Evolutionary conservation across 2,797 vertebrate genomes (phyloP).

Genomic region (Vultur gryphus): DNA sequence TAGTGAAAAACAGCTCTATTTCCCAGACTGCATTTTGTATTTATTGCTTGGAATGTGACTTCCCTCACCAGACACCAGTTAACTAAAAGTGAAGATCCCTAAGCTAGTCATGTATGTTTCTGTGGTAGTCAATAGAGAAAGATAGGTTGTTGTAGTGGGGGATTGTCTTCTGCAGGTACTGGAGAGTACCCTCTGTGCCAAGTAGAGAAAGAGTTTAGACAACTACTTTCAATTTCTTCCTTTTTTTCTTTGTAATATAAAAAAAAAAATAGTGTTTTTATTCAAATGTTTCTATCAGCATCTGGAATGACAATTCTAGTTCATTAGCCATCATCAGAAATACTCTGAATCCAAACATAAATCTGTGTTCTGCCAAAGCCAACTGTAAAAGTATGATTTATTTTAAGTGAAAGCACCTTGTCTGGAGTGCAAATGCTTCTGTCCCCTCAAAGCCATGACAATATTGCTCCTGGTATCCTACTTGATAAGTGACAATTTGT

Average conservation of each 20-base stretch:
- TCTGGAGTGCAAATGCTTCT: neutral
- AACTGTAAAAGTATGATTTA: neutral
- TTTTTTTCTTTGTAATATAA: neutral
- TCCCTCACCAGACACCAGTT: neutral
- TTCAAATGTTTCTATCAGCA: neutral
- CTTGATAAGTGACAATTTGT: neutral
- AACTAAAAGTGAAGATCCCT: neutral
- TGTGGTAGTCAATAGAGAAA: neutral
- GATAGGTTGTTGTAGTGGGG: neutral
- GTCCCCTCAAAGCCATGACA: neutral
- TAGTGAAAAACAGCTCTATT: neutral
- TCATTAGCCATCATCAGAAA: neutral
- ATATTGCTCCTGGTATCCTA: neutral
- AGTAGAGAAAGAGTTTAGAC: neutral
- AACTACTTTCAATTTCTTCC: neutral
- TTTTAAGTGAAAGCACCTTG: neutral
- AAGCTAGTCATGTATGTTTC: neutral
- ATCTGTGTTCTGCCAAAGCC: neutral
- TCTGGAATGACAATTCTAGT: neutral
- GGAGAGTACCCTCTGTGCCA: neutral
- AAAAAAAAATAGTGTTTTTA: neutral
- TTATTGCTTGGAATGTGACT: neutral
- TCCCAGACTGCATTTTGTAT: neutral
- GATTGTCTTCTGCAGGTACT: neutral
- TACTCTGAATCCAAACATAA: neutral